A percentile compares a stretch with the other conserved stretches of the same genome.
These are phyloP conservation scores for Nowickia ferox DNA, from an alignment of 2,888 invertebrate genomes.

Conservation along the genomic window DNA sequence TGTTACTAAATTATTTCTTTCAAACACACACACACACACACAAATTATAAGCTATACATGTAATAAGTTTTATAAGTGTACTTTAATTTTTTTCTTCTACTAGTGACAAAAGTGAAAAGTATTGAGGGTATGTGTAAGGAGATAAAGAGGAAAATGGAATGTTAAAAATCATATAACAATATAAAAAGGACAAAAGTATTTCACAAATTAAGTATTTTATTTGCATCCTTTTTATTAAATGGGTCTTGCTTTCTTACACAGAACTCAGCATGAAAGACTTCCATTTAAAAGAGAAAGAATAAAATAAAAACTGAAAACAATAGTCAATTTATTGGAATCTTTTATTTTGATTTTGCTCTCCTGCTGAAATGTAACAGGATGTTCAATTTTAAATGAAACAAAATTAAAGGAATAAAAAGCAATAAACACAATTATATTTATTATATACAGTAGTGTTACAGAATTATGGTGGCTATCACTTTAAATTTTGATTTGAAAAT, in stretches of 20 bases:
- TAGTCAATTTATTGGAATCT: constrained; percentile 45
- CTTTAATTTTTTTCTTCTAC: neutral
- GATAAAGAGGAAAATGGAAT: constrained; percentile 24
- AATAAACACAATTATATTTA: no score
- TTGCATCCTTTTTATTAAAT: constrained; percentile 47
- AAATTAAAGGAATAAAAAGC: no score
- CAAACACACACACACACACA: constrained; percentile 8
- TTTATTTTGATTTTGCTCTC: neutral
- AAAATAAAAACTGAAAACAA: constrained; percentile 31
- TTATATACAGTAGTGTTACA: no score
- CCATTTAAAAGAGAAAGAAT: constrained; percentile 16
- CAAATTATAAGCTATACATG: neutral
- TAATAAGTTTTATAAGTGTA: constrained; percentile 1
- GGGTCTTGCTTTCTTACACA: constrained; percentile 6
- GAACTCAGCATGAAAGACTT: constrained; percentile 49
- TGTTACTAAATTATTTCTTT: constrained; percentile 52
- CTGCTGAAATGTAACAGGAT: neutral
- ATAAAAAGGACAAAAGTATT: constrained; percentile 39
- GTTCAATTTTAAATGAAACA: neutral
- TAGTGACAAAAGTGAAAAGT: neutral
- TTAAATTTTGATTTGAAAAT: no score
- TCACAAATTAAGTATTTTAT: constrained; percentile 61
- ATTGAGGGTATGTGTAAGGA: constrained; percentile 11
- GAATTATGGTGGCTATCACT: no score
- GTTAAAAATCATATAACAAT: constrained; percentile 13